phyloP scores from a whole-genome alignment of 2,113 vertebrate species.

The Alaudala cheleensis region DNA sequence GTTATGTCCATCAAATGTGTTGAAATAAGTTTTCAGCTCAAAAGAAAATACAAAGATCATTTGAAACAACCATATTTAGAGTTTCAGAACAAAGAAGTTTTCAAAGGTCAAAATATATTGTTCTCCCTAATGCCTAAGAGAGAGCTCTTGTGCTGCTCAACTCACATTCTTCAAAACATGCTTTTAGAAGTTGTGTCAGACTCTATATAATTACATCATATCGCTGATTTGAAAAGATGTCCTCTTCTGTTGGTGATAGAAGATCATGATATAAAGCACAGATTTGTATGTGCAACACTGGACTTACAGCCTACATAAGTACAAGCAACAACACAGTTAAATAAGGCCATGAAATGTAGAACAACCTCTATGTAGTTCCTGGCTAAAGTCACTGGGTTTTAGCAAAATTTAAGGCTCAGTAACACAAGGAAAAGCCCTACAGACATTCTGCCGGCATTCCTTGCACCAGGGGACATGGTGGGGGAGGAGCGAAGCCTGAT shows the following conservation, averaged over 20 bases:
- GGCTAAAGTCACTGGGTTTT: background rate
- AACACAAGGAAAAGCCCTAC: background rate
- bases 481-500: background rate
- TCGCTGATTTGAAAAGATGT: background rate
- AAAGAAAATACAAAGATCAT: background rate
- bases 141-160: background rate
- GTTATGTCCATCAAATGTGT: background rate
- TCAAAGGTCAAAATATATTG: background rate
- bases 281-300: fast-evolving
- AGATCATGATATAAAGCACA: background rate
- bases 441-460: fast-evolving
- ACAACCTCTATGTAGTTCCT: background rate
- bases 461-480: fast-evolving
- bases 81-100: background rate
- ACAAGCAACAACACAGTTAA: background rate
- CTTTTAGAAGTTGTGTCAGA: background rate
- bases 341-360: background rate
- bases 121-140: background rate
- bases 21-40: background rate
- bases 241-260: fast-evolving
- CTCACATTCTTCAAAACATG: background rate
- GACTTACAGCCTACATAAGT: background rate
- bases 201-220: background rate
- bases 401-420: background rate
- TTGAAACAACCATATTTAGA: background rate